phyloP scores from a whole-genome alignment of 2,113 vertebrate genomes.

The Rhinogobius similis region DNA sequence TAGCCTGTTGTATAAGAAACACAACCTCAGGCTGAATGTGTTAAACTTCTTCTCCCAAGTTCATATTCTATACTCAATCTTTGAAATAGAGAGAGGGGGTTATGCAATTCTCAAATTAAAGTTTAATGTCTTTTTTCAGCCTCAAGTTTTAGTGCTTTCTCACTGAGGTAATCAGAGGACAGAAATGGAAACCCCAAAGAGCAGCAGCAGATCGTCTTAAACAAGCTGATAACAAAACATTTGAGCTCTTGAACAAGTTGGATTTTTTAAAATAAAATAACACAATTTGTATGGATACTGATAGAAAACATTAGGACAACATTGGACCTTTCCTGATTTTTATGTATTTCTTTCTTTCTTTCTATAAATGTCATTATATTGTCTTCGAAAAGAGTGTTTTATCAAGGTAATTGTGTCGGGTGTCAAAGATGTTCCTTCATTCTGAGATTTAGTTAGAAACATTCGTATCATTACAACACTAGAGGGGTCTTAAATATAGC shows the following conservation, averaged over 20 bases:
- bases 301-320: no score
- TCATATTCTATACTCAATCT: neutral
- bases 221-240: neutral
- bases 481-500: no score
- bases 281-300: no score
- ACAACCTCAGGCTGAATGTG: neutral
- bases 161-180: slow-evolving; percentile 31
- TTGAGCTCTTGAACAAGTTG: neutral
- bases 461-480: no score
- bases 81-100: slow-evolving; percentile 16
- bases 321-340: no score
- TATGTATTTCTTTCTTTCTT: no score
- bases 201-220: slow-evolving; percentile 46
- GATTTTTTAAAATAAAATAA: neutral
- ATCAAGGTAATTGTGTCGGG: no score
- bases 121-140: neutral
- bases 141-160: slow-evolving; percentile 31
- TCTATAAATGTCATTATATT: no score
- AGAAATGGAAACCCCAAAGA: slow-evolving; percentile 26
- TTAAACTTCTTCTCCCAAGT: neutral
- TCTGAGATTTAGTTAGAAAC: no score
- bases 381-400: no score
- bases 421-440: no score
- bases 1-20: neutral
- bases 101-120: slow-evolving; percentile 33